phyloP scores from a whole-genome alignment of 2,888 invertebrate genomes.

The Diabrotica balteata region DNA sequence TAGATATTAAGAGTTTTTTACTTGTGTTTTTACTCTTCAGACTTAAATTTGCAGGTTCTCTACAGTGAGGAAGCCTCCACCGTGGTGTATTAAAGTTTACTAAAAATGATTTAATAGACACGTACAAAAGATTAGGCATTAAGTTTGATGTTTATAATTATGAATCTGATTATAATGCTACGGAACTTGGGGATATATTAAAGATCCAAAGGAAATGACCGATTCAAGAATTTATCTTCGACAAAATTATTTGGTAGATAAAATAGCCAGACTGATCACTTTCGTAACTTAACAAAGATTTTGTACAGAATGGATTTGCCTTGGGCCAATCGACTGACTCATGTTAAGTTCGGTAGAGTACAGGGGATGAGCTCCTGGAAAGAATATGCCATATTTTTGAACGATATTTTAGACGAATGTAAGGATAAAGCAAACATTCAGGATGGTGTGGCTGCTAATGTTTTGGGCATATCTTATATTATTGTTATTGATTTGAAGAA shows the following conservation, averaged over 20 bases:
- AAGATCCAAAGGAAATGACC: slow-evolving; percentile 71
- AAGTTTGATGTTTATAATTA: slow-evolving; percentile 86
- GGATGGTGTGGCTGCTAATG: slow-evolving; percentile 73
- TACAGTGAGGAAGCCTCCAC: too few species aligned
- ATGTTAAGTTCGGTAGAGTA: slow-evolving; percentile 90
- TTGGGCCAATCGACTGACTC: slow-evolving; percentile 67
- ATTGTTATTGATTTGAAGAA: slow-evolving; percentile 88
- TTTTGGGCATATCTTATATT: slow-evolving; percentile 84
- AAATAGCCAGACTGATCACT: slow-evolving; percentile 82
- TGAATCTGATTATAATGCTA: slow-evolving; percentile 85
- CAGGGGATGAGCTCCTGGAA: slow-evolving; percentile 92
- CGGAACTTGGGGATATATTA: slow-evolving; percentile 69
- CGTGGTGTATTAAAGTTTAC: too few species aligned
- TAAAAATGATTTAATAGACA: slow-evolving; percentile 72
- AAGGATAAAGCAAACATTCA: slow-evolving; percentile 67
- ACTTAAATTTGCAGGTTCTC: too few species aligned
- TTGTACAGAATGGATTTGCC: slow-evolving; percentile 67
- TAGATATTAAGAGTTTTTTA: too few species aligned
- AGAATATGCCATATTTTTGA: slow-evolving; percentile 86
- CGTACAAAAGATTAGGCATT: slow-evolving; percentile 81
- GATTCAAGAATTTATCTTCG: slow-evolving; percentile 78
- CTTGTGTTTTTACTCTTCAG: too few species aligned
- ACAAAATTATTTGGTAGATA: slow-evolving; percentile 90
- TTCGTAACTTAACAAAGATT: slow-evolving; percentile 71
- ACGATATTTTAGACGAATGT: slow-evolving; percentile 87